Percentiles rank a stretch among this genome's conserved stretches.
Conservation (phyloP, 2,888 invertebrate species). For the Himalopsyche japonica region DNA sequence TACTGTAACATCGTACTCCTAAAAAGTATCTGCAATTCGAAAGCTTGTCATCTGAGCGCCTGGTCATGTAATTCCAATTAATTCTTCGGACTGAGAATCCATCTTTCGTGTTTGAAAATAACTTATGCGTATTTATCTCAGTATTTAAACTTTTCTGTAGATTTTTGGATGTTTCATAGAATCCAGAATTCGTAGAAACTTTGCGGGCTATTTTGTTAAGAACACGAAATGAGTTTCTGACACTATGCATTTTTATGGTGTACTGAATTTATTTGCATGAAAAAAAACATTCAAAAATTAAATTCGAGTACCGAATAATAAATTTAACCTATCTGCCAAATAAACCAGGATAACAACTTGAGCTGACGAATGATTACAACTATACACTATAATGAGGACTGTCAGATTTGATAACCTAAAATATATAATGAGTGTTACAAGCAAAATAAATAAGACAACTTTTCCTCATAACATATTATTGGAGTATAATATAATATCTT, state of each 20-base stretch:
- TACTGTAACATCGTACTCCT: constrained; percentile 31
- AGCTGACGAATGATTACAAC: neutral
- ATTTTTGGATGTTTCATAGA: neutral
- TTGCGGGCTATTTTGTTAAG: neutral
- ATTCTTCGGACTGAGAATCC: neutral
- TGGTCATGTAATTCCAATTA: neutral
- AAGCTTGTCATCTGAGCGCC: neutral
- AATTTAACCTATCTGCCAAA: neutral
- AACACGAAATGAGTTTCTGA: constrained; percentile 5
- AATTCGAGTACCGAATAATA: neutral
- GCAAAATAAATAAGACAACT: neutral
- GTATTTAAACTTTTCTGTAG: neutral
- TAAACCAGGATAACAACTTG: neutral
- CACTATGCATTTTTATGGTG: neutral
- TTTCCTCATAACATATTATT: too few relatives aligned
- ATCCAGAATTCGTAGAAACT: neutral
- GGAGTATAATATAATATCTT: too few relatives aligned
- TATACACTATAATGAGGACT: too few relatives aligned
- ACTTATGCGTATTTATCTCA: neutral
- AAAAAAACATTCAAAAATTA: neutral
- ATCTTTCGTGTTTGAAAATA: neutral
- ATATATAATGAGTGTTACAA: neutral
- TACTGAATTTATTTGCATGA: neutral
- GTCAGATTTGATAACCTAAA: neutral
- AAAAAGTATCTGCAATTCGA: neutral